Evolutionary conservation across 1,140 invertebrate species (phyloP), one percentile per base, ranked within the genome.

Genomic region (Arctopsyche grandis): DNA sequence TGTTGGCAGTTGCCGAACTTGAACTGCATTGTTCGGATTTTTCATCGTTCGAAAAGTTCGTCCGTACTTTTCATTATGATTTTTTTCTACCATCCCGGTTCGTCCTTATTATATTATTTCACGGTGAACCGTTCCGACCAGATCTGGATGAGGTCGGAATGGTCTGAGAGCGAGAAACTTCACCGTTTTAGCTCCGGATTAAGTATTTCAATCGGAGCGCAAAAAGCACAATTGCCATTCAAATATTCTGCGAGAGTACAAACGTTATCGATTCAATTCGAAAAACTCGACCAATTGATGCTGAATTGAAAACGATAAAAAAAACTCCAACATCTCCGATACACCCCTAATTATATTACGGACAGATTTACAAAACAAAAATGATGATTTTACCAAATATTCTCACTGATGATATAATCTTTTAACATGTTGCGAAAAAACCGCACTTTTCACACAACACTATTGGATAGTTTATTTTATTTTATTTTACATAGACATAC

Each of bases 11-110:
- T 56, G 38, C 48, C 71, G 44, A 52, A 74, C 48, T 74, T 19
- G 48, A 48, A 76, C 26, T 63, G 74, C 74, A 76, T 76, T 76
- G 74, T 63, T 76, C 56, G 29, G n/a, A 76, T 76, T 63, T 76
- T 76, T 76, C 56, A 38, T 52, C n/a, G 48, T 9, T 29, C 74
- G 9, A 19, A 16, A 66, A 63, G 74, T 63, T 63, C 4, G 22
- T 26, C 63, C 63, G 16, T 19, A 75, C 73, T 75, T 75, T 76
- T 76, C 74, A 76, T 76, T 76, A 63, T 63, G 29, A 1, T 58
- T 76, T 63, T 76, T 43, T 76, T 56, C 56, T 56, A 5, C 21
- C 19, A 1, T 58, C 52, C 29, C 29, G 29, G 29, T 7, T 38
- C 19, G 21, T 22, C 58, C 3, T 22, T 66, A 21, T 66, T 22